phyloP scores from a whole-genome alignment of 2,888 invertebrate species.

The Campoletis raptor region DNA sequence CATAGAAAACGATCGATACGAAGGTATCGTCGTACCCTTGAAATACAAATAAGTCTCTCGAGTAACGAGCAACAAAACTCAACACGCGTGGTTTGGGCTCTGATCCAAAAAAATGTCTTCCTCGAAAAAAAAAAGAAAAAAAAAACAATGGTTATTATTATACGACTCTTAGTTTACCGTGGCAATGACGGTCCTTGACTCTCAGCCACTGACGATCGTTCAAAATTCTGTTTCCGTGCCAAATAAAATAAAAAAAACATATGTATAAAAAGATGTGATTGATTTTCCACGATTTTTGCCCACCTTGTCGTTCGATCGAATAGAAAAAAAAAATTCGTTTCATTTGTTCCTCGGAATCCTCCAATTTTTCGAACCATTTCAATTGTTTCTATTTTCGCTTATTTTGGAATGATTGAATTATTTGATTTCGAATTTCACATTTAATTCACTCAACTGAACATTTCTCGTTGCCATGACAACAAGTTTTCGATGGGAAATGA shows the following conservation, averaged over 20 bases:
- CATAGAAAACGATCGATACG: constrained; percentile 71
- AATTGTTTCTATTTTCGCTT: not conserved
- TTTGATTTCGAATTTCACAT: not conserved
- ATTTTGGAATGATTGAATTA: not conserved
- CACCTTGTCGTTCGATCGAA: no score
- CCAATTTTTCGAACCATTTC: not conserved
- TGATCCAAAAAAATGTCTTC: constrained; percentile 50
- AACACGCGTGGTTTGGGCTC: constrained; percentile 42
- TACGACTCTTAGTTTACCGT: constrained; percentile 18
- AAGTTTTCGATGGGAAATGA: not conserved
- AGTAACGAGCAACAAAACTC: not conserved
- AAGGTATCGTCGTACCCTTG: constrained; percentile 72
- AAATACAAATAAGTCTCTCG: constrained; percentile 69
- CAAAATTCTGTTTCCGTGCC: constrained; percentile 48
- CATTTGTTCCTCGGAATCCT: not conserved
- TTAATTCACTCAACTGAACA: not conserved
- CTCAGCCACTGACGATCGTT: constrained; percentile 26
- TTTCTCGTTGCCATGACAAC: not conserved
- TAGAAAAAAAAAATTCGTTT: not conserved
- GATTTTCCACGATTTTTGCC: not conserved
- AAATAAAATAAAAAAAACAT: constrained; percentile 51
- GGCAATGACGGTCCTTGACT: constrained; percentile 3
- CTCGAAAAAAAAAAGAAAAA: constrained; percentile 26
- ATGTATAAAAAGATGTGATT: not conserved
- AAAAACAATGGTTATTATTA: constrained; percentile 1